Conservation (phyloP, 2,888 invertebrate genomes). For the Corbicula japonica region DNA sequence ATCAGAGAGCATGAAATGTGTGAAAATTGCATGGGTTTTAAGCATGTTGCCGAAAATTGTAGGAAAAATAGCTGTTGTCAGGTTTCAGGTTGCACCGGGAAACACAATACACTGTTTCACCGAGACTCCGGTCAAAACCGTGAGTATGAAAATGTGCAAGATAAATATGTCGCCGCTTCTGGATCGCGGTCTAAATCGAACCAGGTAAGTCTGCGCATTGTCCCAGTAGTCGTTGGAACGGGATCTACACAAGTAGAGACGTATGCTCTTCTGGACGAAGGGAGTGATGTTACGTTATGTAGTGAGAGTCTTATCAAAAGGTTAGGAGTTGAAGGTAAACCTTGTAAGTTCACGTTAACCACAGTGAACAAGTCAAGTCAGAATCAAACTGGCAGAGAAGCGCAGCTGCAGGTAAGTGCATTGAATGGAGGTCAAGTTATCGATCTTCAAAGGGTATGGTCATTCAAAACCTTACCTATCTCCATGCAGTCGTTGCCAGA, state of each 20-base stretch:
- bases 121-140: constrained; percentile 3
- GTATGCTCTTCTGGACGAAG: constrained; percentile 8
- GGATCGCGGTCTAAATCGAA: not conserved
- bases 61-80: not conserved
- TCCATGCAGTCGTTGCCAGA: not conserved
- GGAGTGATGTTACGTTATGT: constrained; percentile 5
- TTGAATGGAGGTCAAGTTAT: not conserved
- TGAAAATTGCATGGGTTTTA: not conserved
- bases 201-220: not conserved
- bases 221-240: not conserved
- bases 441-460: not conserved
- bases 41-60: constrained; percentile 9
- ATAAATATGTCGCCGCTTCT: not conserved
- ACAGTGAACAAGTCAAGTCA: not conserved
- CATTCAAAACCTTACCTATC: not conserved
- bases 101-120: constrained; percentile 6
- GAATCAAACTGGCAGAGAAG: not conserved
- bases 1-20: constrained; percentile 11
- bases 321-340: not conserved
- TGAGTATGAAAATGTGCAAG: not conserved
- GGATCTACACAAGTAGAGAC: not conserved
- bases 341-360: not conserved
- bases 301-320: not conserved
- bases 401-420: not conserved
- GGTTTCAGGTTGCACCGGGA: constrained; percentile 11